Conservation (phyloP, 2,888 invertebrate species). For the Cosmia trapezina region DNA sequence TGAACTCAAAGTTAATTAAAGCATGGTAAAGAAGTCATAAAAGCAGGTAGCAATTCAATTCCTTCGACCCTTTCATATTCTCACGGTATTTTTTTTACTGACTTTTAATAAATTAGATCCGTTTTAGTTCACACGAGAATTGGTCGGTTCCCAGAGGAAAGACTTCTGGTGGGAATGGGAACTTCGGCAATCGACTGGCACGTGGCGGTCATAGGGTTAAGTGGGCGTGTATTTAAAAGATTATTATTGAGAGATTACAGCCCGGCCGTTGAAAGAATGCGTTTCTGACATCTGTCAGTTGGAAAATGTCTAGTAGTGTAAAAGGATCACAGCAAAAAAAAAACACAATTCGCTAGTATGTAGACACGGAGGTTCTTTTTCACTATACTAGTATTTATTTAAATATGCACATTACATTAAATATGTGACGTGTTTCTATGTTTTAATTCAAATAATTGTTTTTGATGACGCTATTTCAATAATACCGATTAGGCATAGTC, state of each 20-base stretch:
- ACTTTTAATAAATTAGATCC: constrained; percentile 30
- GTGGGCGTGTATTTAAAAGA: constrained; percentile 18
- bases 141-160: constrained; percentile 56
- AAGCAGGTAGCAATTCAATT: constrained; percentile 56
- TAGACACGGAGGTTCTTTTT: background rate
- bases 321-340: too few relatives aligned
- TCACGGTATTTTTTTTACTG: constrained; percentile 47
- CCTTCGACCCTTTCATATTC: constrained; percentile 43
- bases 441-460: too few relatives aligned
- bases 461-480: background rate
- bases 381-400: too few relatives aligned
- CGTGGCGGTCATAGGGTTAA: constrained; percentile 58
- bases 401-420: too few relatives aligned
- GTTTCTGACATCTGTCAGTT: too few relatives aligned
- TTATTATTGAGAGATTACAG: constrained; percentile 2
- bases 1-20: constrained; percentile 23
- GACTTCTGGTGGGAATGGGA: constrained; percentile 51
- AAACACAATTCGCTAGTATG: too few relatives aligned
- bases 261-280: too few relatives aligned
- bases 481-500: background rate
- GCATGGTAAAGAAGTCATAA: constrained; percentile 25
- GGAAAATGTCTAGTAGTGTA: too few relatives aligned
- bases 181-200: constrained; percentile 38
- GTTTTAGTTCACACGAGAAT: constrained; percentile 59
- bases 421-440: too few relatives aligned